Evolutionary conservation across 1,140 invertebrate genomes (phyloP).

Genomic region (Lepidotrigona ventralis): DNA sequence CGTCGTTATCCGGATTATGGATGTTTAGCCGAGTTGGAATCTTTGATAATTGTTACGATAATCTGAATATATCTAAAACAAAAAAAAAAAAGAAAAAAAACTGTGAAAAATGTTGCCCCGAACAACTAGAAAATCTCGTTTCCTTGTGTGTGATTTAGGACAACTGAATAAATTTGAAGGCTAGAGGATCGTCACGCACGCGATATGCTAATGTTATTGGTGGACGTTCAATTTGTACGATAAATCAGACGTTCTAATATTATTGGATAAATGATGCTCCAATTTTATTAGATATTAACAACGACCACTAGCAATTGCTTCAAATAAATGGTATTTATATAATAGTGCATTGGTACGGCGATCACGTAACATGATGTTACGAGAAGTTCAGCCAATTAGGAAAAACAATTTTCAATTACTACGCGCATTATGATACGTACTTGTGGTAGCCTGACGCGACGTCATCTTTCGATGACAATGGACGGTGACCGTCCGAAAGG

Average conservation of each 20-base stretch:
- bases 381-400: neutral
- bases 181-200: neutral
- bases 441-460: neutral
- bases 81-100: too few species aligned
- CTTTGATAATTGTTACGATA: neutral
- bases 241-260: neutral
- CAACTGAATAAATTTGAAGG: neutral
- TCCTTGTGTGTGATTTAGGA: neutral
- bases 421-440: neutral
- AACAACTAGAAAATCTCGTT: neutral
- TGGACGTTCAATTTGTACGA: neutral
- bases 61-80: neutral
- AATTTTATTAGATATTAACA: neutral
- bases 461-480: conserved; percentile 32
- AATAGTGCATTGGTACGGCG: too few species aligned
- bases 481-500: neutral
- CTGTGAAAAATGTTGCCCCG: neutral
- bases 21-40: neutral
- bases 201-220: neutral
- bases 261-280: neutral
- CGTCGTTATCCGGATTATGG: neutral
- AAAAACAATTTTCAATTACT: neutral
- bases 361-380: neutral
- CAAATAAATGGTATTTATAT: neutral
- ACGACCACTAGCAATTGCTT: neutral